Evolutionary conservation across 2,113 vertebrate species (phyloP), one percentile per base, ranked within the genome.

Genomic region (Heliornis fulica): DNA sequence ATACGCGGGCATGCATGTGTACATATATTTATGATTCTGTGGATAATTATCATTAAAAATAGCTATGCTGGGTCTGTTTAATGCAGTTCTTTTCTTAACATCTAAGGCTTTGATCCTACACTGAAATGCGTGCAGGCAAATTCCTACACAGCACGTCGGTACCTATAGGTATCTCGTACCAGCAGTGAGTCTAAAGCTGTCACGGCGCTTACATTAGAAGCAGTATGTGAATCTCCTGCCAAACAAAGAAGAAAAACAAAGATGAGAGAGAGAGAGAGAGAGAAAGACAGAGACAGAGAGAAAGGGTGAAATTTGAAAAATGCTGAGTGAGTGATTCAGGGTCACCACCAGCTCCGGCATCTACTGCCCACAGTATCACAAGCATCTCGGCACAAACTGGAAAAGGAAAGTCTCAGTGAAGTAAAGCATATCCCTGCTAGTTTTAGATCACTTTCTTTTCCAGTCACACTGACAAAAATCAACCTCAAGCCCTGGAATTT

Each of bases 21-120:
- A 89, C 86, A 89, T 81, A 40, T 78, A 95, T 94, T 94, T 92
- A 94, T 89, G 93, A 83, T 71, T 20, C 61, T 71, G 65, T 40
- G 83, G 76, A 78, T 89, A 97, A 96, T 91, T 92, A 75, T 64
- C 60, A 68, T 94, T 92, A 87, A 89, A 95, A 96, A 87, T 29
- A 88, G 43, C 57, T 25, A 63, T 5, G n/a, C 45, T 46, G 56
- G 32, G 76, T 45, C 48, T 69, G 84, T 92, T 64, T 56, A 56
- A 76, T 4, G 53, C 80, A 89, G 26, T 32, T 79, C n/a, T 82
- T 38, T 59, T 71, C 41, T 59, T 32, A 72, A 29, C 15, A 7
- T 91, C 80, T 28, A 60, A 46, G 80, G 72, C 86, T 90, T 90
- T 86, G 90, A 92, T 94, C 80, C 86, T 61, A 32, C 38, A 4